Evolutionary conservation across 2,888 invertebrate genomes (phyloP).

Genomic region (Dryococelus australis): DNA sequence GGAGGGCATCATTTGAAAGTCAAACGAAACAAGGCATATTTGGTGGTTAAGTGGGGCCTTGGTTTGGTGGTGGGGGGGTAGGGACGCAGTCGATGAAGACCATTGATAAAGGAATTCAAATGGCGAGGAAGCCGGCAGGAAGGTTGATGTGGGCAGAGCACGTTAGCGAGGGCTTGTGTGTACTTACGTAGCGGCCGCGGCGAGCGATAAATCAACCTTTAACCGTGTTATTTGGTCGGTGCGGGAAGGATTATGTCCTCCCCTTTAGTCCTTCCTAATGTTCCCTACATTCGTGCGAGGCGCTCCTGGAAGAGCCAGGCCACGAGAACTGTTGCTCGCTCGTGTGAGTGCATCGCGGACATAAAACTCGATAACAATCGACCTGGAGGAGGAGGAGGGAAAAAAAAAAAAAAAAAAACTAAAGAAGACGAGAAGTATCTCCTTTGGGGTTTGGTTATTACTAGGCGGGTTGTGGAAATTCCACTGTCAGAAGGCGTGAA

Average conservation of each 20-base stretch:
- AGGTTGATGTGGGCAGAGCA: neutral
- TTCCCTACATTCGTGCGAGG: neutral
- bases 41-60: neutral
- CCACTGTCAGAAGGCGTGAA: neutral
- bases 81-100: neutral
- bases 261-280: neutral
- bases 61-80: neutral
- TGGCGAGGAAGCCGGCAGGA: neutral
- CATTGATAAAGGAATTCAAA: constrained; percentile 9
- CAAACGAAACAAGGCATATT: constrained; percentile 16
- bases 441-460: neutral
- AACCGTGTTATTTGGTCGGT: constrained; percentile 9
- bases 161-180: neutral
- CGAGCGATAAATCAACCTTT: neutral
- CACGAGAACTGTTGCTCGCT: neutral
- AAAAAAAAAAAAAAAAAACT: no score
- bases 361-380: neutral
- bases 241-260: neutral
- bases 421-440: neutral
- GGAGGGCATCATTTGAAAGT: constrained; percentile 1
- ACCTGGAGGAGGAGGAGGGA: neutral
- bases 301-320: neutral
- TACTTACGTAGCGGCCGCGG: neutral
- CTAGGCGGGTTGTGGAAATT: neutral
- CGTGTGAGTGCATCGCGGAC: neutral